These are phyloP conservation scores for Pachycephala philippinensis DNA, from an alignment of 2,113 vertebrate species.

Conservation along the genomic window DNA sequence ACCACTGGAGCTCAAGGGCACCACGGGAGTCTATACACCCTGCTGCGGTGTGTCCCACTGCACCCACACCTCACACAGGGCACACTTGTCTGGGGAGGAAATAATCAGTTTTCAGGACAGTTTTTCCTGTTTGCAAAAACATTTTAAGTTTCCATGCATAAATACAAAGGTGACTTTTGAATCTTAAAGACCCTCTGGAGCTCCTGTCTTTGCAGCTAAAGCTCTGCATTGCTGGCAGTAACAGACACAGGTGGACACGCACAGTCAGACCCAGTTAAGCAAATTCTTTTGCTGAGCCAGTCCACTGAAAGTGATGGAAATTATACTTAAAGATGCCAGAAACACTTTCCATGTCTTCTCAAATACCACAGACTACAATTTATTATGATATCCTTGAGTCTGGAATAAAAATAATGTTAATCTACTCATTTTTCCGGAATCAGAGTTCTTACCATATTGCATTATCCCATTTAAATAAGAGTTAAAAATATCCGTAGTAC, in stretches of 20 bases:
- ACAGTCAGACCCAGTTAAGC: not conserved
- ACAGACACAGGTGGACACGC: not conserved
- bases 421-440: not conserved
- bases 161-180: not conserved
- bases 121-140: not conserved
- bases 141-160: not conserved
- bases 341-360: not conserved
- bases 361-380: not conserved
- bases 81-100: not conserved
- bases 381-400: not conserved
- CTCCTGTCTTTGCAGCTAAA: not conserved
- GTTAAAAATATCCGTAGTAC: not conserved
- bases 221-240: not conserved
- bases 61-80: fast-evolving
- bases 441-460: not conserved
- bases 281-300: not conserved
- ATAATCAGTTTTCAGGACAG: fast-evolving
- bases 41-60: not conserved
- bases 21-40: fast-evolving
- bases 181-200: not conserved
- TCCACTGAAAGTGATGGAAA: not conserved
- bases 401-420: not conserved
- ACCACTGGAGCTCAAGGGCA: not conserved
- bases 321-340: constrained; percentile 12
- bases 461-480: not conserved